Base-by-base conservation (phyloP, 2,797 vertebrate species). In the Enteromius fasciolatus region DNA sequence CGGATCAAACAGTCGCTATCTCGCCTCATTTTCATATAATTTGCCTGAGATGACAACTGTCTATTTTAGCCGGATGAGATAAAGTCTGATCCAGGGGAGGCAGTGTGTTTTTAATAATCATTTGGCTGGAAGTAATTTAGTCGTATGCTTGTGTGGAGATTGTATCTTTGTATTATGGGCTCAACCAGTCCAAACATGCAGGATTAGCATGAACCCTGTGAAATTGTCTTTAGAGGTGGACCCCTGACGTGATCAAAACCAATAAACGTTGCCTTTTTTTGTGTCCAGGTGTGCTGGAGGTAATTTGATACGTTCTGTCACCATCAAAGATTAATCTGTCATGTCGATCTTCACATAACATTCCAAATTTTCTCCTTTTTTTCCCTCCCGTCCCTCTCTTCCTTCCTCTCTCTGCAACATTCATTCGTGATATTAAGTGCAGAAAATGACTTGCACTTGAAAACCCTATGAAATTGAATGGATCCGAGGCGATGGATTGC, bases 81-180 rank as follows among this genome's bases (percentile, higher is more conserved):
- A 89, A 91, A 89, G 74, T 84, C 52, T 63, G 87, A 75, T 87
- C 69, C 77, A 86, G 86, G 86, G 87, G 82, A 87, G 75, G 33
- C 20, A 77, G 83, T 87, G 88, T 92, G 90, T 90, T 91, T 92
- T 91, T 91, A 91, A 90, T 91, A 91, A 91, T 90, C 87, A 80
- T 78, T 81, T 64, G 61, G 81, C 84, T 70, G 82, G 83, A 89
- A 90, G 87, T 92, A 86, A 92, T 92, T 91, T 89, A 89, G 84
- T 89, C 77, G 82, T 85, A 85, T 70, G 83, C 86, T 88, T 76
- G 83, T 88, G 87, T 90, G 72, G 81, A 88, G 90, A 92, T 91
- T 84, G 81, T 90, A 91, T 93, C 89, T 41, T 78, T 68, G 69
- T 82, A 84, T 44, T 80, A 28, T 41, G 18, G 6, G 79, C 68